Percentiles rank a stretch among this genome's conserved stretches.
Conservation (phyloP, 2,888 invertebrate genomes). For the Eupithecia dodoneata region DNA sequence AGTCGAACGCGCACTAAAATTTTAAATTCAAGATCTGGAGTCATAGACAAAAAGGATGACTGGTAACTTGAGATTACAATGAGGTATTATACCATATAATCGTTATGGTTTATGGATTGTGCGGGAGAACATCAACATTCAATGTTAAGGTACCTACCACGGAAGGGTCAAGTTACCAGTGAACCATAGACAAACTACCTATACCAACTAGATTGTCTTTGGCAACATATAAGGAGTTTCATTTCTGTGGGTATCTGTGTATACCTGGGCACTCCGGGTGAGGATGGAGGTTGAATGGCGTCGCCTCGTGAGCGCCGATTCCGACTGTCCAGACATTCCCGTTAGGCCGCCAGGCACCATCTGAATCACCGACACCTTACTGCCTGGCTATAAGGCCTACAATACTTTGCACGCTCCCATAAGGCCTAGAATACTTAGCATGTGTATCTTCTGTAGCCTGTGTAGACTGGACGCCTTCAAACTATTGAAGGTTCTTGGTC, state of each 20-base stretch:
- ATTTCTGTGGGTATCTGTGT: conserved; percentile 42
- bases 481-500: conserved; percentile 62
- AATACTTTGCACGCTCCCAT: conserved; percentile 5
- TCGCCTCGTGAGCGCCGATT: conserved; percentile 88
- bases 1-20: neutral
- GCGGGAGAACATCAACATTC: conserved; percentile 11
- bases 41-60: neutral
- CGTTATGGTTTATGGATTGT: neutral
- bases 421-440: conserved; percentile 10
- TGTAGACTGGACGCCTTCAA: conserved; percentile 59
- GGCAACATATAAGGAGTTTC: conserved; percentile 15
- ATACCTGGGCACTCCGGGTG: conserved; percentile 86
- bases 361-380: conserved; percentile 69
- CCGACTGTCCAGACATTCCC: conserved; percentile 51
- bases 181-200: conserved; percentile 11
- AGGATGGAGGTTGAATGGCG: conserved; percentile 90
- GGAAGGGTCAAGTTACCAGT: conserved; percentile 23
- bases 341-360: conserved; percentile 67
- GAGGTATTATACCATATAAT: neutral
- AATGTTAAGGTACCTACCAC: conserved; percentile 7
- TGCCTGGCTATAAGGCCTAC: conserved; percentile 27
- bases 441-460: conserved; percentile 56
- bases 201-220: conserved; percentile 1
- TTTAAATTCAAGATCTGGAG: neutral
- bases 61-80: conserved; percentile 17